Evolutionary conservation across 53 echinoderm and acorn worm genomes (phyloP), one percentile per base, ranked within the genome.

Genomic region (Henricia sp.): DNA sequence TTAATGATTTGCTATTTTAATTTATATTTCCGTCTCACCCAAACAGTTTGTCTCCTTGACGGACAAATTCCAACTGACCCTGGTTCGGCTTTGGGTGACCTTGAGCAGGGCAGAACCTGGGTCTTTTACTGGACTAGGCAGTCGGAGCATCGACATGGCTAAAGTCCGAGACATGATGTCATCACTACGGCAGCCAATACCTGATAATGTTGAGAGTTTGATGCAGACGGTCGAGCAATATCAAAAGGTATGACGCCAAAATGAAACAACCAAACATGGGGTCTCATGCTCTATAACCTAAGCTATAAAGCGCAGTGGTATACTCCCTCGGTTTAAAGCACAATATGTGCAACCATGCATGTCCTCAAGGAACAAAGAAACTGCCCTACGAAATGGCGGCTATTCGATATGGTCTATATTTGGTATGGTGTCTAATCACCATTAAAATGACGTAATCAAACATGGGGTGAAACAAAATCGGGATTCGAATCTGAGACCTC

Each of bases 171-270:
- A 88, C 17, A 78, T 95, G 50, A 86, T 93, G 41, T 67, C 88
- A 12, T 77, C 85, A 3, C 56, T 89, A 72, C 82, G 85, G 40
- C 86, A 93, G 50, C 92, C 92, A 3, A 77, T 93, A 14, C 76
- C 90, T 0, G 75, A 88, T 6, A 88, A 86, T 50, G 92, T 88
- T 11, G 75, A 95, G 90, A 88, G 82, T 46, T 87, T 95, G 13
- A 95, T 95, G 95, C 64, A 88, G 53, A 90, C 93, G 27, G 74
- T 95, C 0, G 95, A 95, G 24, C 90, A 93, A 68, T 95, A 95
- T 83, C 95, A 95, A 29, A 88, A 93, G 88, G 95, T 95, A 44
- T 38, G 82, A n/a, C n/a, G n/a, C n/a, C n/a, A n/a, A n/a, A n/a
- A n/a, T n/a, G n/a, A n/a, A n/a, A n/a, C n/a, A n/a, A n/a, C n/a